Evolutionary conservation across 2,797 vertebrate species (phyloP).

Genomic region (Sebastes hubbsi): DNA sequence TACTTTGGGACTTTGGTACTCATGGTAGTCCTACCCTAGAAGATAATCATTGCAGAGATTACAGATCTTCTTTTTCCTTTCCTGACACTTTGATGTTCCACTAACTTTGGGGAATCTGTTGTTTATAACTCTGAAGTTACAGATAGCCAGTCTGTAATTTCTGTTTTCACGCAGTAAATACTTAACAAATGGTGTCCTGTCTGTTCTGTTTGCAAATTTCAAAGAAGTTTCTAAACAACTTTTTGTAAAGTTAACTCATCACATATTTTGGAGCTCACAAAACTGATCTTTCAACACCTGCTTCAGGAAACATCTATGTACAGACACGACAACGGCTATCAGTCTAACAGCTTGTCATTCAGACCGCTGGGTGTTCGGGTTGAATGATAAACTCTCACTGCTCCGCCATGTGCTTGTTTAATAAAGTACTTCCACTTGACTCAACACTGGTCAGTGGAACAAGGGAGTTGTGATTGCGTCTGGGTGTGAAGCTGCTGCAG

Average conservation of each 20-base stretch:
- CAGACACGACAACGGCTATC: conserved; percentile 26
- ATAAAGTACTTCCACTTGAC: conserved; percentile 66
- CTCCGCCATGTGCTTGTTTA: conserved; percentile 49
- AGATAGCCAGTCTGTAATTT: conserved; percentile 10
- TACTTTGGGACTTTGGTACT: not conserved
- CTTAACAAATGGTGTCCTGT: not conserved
- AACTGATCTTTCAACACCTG: not conserved
- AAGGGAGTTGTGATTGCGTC: conserved; percentile 38
- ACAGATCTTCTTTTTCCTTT: conserved; percentile 17
- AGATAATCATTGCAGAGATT: conserved; percentile 8
- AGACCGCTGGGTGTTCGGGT: conserved; percentile 48
- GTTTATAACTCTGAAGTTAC: not conserved
- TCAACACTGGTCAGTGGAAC: conserved; percentile 39
- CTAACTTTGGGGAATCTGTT: not conserved
- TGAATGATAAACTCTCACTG: conserved; percentile 49
- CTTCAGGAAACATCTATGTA: conserved; percentile 24
- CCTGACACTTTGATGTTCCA: not conserved
- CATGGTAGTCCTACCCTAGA: not conserved
- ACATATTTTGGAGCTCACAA: not conserved
- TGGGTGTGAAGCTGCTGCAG: conserved; percentile 22
- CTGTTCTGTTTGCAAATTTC: not conserved
- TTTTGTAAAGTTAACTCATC: not conserved
- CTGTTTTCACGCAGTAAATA: not conserved
- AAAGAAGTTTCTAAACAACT: not conserved
- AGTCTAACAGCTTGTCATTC: conserved; percentile 64